These are phyloP conservation scores for Picathartes gymnocephalus DNA, from an alignment of 2,113 vertebrate species.

Conservation along the genomic window DNA sequence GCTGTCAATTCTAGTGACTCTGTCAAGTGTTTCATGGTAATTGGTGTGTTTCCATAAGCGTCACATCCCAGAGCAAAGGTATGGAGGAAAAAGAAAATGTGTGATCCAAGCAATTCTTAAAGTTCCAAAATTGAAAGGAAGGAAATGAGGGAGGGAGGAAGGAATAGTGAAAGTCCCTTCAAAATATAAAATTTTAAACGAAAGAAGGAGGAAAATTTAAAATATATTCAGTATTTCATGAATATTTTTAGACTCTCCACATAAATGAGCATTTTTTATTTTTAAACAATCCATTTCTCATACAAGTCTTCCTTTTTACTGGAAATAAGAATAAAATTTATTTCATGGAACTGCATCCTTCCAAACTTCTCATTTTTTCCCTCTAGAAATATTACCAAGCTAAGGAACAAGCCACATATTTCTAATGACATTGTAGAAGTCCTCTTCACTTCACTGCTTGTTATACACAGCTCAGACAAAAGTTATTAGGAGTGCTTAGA, in stretches of 20 bases:
- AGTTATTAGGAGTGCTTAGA: not conserved
- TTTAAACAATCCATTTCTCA: not conserved
- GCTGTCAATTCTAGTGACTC: not conserved
- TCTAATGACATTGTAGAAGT: not conserved
- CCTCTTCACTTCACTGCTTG: not conserved
- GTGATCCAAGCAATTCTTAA: not conserved
- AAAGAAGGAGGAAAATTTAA: not conserved
- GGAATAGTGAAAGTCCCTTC: not conserved
- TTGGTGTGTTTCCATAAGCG: not conserved
- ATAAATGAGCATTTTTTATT: not conserved
- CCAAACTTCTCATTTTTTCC: fast-evolving
- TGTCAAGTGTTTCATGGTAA: not conserved
- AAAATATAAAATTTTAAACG: not conserved
- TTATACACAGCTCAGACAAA: not conserved
- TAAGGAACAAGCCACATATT: not conserved
- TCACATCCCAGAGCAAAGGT: not conserved
- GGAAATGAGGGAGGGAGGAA: fast-evolving
- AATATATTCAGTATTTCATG: not conserved
- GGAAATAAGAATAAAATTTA: not conserved
- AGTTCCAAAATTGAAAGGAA: not conserved
- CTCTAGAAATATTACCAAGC: not conserved
- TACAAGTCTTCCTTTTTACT: not conserved
- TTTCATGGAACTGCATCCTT: not conserved
- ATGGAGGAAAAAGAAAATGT: not conserved
- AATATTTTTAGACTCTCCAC: not conserved